Evolutionary conservation across 2,113 vertebrate species (phyloP).

Genomic region (Tauraco erythrolophus): DNA sequence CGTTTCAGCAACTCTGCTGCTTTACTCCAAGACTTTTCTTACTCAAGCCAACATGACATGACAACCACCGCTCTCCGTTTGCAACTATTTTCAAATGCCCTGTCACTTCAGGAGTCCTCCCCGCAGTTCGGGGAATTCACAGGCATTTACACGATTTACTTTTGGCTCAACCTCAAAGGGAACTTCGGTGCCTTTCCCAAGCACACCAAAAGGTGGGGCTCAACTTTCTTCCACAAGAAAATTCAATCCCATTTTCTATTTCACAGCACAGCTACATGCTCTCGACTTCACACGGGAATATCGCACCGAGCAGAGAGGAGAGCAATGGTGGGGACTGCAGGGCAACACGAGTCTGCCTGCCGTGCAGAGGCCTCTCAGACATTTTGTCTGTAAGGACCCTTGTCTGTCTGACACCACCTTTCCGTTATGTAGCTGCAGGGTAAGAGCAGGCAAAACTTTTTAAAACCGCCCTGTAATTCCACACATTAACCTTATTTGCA

Average conservation of each 20-base stretch:
- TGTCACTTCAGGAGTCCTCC: not conserved
- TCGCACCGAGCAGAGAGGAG: not conserved
- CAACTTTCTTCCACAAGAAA: not conserved
- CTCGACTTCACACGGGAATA: not conserved
- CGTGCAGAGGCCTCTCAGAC: not conserved
- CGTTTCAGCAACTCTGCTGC: not conserved
- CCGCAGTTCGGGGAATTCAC: not conserved
- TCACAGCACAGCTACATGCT: not conserved
- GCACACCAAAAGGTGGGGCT: constrained; percentile 45
- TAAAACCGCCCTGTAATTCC: not conserved
- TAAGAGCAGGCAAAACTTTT: not conserved
- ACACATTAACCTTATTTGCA: not conserved
- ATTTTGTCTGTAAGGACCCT: not conserved
- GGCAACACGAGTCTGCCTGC: not conserved
- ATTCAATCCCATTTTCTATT: not conserved
- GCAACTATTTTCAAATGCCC: not conserved
- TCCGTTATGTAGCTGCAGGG: not conserved
- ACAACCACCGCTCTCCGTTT: not conserved
- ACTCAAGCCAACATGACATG: not conserved
- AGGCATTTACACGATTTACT: not conserved
- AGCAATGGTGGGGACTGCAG: not conserved
- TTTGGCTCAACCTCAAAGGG: not conserved
- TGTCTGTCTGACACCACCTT: not conserved
- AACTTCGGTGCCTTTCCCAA: not conserved
- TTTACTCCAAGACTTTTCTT: not conserved